Conservation (phyloP, 2,888 invertebrate species). For the Embidobia sp. region DNA sequence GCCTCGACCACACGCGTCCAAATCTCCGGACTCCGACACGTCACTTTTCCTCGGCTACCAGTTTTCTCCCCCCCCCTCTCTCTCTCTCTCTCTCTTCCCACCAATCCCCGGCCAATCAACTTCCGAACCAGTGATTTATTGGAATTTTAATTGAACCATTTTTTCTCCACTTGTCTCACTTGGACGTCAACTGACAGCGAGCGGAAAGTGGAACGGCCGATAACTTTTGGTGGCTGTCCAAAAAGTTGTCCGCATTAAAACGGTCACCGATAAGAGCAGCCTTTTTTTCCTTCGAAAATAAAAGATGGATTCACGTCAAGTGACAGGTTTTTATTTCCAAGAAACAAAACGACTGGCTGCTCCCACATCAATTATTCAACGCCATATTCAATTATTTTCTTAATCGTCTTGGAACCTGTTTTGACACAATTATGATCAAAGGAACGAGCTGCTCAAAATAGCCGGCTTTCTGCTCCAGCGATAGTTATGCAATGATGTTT, state of each 20-base stretch:
- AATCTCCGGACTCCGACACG: too few relatives aligned
- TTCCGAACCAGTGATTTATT: conserved; percentile 13
- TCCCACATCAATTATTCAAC: conserved; percentile 58
- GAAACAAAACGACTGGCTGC: conserved; percentile 41
- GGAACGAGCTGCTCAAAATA: conserved; percentile 33
- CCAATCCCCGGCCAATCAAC: neutral
- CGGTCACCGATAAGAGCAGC: conserved; percentile 32
- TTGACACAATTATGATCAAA: conserved; percentile 56
- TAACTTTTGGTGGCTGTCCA: conserved; percentile 2
- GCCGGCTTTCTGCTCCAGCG: conserved; percentile 5
- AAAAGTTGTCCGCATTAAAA: conserved; percentile 2
- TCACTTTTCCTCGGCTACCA: too few relatives aligned
- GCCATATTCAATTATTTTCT: conserved; percentile 56
- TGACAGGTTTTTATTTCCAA: conserved; percentile 58
- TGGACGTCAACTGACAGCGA: too few relatives aligned
- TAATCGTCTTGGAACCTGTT: conserved; percentile 57
- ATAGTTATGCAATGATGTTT: conserved; percentile 17
- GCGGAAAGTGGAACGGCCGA: conserved; percentile 19
- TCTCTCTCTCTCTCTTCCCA: too few relatives aligned
- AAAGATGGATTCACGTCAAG: conserved; percentile 18
- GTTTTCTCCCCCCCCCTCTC: too few relatives aligned
- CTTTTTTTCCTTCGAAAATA: conserved; percentile 23
- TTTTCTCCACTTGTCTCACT: neutral
- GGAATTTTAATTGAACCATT: conserved; percentile 40
- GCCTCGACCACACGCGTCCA: too few relatives aligned